These are phyloP conservation scores for Lottia scabra DNA, from an alignment of 2,888 invertebrate genomes.

Conservation along the genomic window DNA sequence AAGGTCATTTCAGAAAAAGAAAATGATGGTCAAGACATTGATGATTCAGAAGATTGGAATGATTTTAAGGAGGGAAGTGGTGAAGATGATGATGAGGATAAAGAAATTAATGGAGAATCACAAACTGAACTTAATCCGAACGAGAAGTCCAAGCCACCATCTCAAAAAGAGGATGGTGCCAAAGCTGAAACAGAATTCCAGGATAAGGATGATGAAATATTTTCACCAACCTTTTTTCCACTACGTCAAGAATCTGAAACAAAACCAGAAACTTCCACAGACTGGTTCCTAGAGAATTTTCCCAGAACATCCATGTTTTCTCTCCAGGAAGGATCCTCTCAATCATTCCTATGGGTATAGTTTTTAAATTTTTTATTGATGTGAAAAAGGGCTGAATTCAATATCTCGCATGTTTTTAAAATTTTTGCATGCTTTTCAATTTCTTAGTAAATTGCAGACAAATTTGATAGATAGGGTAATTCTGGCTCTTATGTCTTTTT, in stretches of 20 bases:
- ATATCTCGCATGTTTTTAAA: too few species aligned
- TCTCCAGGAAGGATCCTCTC: not conserved
- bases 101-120: not conserved
- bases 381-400: not conserved
- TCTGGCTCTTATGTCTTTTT: too few species aligned
- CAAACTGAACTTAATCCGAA: not conserved
- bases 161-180: not conserved
- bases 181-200: not conserved
- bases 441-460: too few species aligned
- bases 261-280: not conserved
- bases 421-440: too few species aligned
- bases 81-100: slow-evolving; percentile 3
- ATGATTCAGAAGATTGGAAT: not conserved
- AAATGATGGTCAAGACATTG: not conserved
- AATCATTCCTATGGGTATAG: not conserved
- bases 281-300: not conserved
- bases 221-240: not conserved
- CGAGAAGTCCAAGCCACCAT: not conserved
- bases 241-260: not conserved
- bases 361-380: not conserved
- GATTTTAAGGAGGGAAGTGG: not conserved
- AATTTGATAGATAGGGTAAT: too few species aligned
- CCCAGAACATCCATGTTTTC: not conserved
- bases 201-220: not conserved
- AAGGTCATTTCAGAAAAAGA: not conserved